Conservation (phyloP, 2,888 invertebrate genomes). For the Tipula unca region DNA sequence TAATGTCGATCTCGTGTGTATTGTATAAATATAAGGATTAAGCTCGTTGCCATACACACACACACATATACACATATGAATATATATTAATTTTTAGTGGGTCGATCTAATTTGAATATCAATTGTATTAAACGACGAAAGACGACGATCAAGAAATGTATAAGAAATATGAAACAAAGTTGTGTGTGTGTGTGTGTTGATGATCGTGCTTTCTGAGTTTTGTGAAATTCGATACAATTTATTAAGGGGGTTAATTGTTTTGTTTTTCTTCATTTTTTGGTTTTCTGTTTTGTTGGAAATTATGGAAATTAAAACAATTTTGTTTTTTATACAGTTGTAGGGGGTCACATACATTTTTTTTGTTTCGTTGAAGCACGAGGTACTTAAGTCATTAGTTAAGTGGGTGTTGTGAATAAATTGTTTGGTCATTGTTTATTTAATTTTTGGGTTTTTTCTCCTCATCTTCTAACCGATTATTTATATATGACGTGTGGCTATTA, state of each 20-base stretch:
- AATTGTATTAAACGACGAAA: background rate
- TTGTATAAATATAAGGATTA: background rate
- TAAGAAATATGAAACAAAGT: background rate
- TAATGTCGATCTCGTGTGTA: background rate
- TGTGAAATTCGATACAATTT: background rate
- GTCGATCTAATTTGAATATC: conserved; percentile 8
- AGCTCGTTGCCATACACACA: background rate
- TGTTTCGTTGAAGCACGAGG: background rate
- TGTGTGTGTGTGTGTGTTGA: background rate
- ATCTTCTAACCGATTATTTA: background rate
- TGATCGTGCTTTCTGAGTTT: background rate
- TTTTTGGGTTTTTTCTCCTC: background rate
- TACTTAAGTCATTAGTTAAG: background rate
- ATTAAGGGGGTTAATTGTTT: background rate
- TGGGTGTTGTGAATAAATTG: background rate
- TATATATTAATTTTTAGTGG: background rate
- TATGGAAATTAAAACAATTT: background rate
- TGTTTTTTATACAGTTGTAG: background rate
- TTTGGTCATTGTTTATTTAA: background rate
- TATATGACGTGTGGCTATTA: background rate
- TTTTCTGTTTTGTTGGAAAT: background rate
- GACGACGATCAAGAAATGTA: background rate
- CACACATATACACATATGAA: background rate
- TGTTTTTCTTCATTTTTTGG: background rate
- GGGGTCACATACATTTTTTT: background rate